Base-by-base conservation (phyloP, 2,797 vertebrate species). In the Danionella dracula region DNA sequence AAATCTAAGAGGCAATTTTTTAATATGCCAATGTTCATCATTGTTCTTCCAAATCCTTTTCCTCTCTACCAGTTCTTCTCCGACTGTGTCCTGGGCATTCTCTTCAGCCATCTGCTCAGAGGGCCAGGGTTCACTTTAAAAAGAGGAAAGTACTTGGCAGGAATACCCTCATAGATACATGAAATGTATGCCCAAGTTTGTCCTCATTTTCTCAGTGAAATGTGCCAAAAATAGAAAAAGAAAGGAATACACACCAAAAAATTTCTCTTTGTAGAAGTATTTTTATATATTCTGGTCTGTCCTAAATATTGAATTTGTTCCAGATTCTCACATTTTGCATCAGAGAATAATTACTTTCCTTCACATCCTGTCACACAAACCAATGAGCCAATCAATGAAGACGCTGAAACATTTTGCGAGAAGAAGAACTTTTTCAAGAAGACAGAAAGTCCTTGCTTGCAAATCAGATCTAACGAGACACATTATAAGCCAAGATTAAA, bases 51-150 rank as follows among this genome's bases (percentile, higher is more conserved):
- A 49, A 60, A 78, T 76, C 70, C 32, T n/a, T 31, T 53, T 37
- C 56, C 38, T 55, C 20, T 38, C 44, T 55, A 45, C 54, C 41
- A 34, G 31, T 40, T 37, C 4, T 38, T 61, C 40, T 58, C 84
- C 83, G 71, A 80, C 83, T 82, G 84, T 78, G 82, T 85, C 81
- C 81, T 84, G 81, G 79, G 70, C 83, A 73, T 68, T 78, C 80
- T 81, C 76, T 75, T 63, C 72, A 70, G 79, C 85, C 88, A 89
- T 89, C 87, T 89, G 87, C 86, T 89, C 85, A 70, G 71, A 79
- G 32, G 53, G 83, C 82, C 80, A 79, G 76, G 78, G 81, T 77
- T 84, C 79, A 74, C 79, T 84, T 21, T 58, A 55, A 68, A 71
- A 73, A 58, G 38, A 67, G 60, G 61, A 71, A 69, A 51, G 71